Conservation (phyloP, 53 echinoderm and acorn worm genomes). For the Crossaster papposus region DNA sequence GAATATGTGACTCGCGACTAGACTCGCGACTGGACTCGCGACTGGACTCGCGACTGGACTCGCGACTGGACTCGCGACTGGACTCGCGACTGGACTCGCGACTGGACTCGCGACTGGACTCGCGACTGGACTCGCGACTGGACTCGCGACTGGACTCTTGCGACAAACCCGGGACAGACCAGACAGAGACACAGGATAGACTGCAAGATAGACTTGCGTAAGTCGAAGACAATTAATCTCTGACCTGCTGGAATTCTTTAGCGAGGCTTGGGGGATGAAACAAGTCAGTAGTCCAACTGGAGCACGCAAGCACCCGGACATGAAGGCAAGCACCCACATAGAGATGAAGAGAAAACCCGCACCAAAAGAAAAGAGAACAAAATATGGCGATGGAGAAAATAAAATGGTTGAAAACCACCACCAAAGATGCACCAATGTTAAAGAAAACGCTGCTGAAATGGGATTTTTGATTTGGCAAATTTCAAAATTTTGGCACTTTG, state of each 20-base stretch:
- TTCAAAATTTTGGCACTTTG: too few relatives aligned
- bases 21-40: too few relatives aligned
- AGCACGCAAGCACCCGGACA: not conserved
- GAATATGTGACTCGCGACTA: too few relatives aligned
- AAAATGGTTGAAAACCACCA: conserved; percentile 4
- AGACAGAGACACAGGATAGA: not conserved
- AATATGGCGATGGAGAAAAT: not conserved
- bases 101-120: too few relatives aligned
- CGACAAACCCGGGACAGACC: not conserved
- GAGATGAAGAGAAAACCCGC: not conserved
- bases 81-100: too few relatives aligned
- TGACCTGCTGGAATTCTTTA: conserved; percentile 29
- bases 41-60: too few relatives aligned
- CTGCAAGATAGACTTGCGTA: not conserved
- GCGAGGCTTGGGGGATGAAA: not conserved
- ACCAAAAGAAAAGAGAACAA: not conserved
- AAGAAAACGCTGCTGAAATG: not conserved
- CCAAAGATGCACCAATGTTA: not conserved
- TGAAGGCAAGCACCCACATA: not conserved
- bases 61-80: too few relatives aligned
- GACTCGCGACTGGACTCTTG: not conserved
- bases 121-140: too few relatives aligned
- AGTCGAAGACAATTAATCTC: not conserved
- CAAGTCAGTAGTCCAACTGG: conserved; percentile 51
- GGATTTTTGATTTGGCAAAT: not conserved